A percentile compares a stretch with the other conserved stretches of the same genome.
phyloP scores from a whole-genome alignment of 2,113 vertebrate genomes.

The Rhegmatorhina hoffmannsi region DNA sequence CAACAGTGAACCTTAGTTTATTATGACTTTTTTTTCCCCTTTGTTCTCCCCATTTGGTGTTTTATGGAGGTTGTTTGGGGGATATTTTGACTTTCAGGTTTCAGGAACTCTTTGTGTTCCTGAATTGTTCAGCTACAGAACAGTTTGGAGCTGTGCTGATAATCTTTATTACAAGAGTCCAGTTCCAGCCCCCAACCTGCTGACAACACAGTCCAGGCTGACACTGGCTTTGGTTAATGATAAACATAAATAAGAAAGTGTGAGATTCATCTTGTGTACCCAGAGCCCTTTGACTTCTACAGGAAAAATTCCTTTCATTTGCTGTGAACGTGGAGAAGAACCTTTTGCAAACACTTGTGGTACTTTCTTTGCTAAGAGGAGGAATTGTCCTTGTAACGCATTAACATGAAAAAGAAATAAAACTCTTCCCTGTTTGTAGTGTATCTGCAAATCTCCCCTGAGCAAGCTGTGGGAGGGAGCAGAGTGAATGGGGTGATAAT shows the following conservation, averaged over 20 bases:
- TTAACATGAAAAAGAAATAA: not conserved
- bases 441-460: not conserved
- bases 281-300: not conserved
- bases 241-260: not conserved
- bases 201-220: not conserved
- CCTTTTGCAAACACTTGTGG: not conserved
- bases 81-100: not conserved
- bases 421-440: not conserved
- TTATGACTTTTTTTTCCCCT: not conserved
- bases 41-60: not conserved
- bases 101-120: not conserved
- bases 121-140: not conserved
- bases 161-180: not conserved
- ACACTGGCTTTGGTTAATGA: constrained; percentile 23
- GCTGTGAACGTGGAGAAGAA: not conserved
- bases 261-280: not conserved
- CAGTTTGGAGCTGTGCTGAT: not conserved
- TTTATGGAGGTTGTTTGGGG: not conserved
- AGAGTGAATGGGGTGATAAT: not conserved
- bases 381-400: not conserved
- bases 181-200: rapidly evolving
- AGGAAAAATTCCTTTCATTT: not conserved
- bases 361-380: not conserved
- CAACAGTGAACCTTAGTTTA: not conserved
- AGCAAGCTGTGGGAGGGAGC: not conserved